phyloP scores from a whole-genome alignment of 2,113 vertebrate genomes.

The Coreoperca whiteheadi region DNA sequence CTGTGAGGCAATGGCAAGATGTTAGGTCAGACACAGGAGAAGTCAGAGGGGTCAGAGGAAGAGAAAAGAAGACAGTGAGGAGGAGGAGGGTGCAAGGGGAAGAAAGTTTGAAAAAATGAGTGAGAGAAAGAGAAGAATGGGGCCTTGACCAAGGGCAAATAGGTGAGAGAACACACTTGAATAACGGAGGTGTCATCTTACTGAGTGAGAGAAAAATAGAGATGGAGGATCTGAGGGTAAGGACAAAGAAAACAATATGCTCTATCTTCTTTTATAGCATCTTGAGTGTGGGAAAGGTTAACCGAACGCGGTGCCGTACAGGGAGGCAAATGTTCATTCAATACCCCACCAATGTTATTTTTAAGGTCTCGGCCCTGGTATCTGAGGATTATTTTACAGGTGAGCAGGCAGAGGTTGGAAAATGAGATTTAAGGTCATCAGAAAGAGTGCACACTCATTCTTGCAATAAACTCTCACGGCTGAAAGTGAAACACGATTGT shows the following conservation, averaged over 20 bases:
- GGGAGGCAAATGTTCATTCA: conserved; percentile 49
- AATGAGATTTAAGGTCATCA: conserved; percentile 77
- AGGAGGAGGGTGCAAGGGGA: neutral
- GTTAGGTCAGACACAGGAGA: conserved; percentile 31
- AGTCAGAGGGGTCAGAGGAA: conserved; percentile 9
- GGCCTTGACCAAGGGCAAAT: conserved; percentile 42
- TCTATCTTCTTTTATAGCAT: conserved; percentile 54
- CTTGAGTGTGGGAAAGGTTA: conserved; percentile 44
- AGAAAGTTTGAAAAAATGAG: neutral
- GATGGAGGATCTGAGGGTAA: conserved; percentile 40
- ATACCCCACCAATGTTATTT: conserved; percentile 74
- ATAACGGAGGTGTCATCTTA: conserved; percentile 51
- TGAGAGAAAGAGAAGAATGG: conserved; percentile 12
- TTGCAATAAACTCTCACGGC: conserved; percentile 42
- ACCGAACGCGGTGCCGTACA: conserved; percentile 34
- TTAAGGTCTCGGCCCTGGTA: conserved; percentile 60
- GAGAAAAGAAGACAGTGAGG: neutral
- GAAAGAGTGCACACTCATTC: conserved; percentile 45
- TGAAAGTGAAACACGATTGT: conserved; percentile 57
- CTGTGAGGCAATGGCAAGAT: neutral
- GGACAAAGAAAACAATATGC: conserved; percentile 55
- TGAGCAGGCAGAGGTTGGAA: conserved; percentile 71
- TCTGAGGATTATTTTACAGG: conserved; percentile 72
- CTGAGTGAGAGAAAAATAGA: conserved; percentile 20
- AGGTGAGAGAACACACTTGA: conserved; percentile 30